Percentiles rank a stretch among this genome's conserved stretches.
These are phyloP conservation scores for Stylophora pistillata DNA, from an alignment of 64 coral and sea anemone species.

Conservation along the genomic window DNA sequence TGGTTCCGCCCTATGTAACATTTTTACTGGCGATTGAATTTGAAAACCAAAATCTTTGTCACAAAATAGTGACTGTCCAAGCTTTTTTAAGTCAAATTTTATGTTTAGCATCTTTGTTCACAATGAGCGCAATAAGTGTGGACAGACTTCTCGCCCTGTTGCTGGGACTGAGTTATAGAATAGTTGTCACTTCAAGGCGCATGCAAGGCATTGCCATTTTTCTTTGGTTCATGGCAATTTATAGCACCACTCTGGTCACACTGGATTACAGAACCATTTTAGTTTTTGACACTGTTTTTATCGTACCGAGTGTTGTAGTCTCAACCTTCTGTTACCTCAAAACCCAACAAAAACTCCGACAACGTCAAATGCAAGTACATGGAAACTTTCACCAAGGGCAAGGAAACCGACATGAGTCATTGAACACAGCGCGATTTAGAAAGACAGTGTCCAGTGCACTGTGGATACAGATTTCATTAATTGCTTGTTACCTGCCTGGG, in stretches of 20 bases:
- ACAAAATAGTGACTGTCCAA: neutral
- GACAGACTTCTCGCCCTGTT: no score
- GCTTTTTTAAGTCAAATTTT: no score
- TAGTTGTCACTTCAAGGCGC: neutral
- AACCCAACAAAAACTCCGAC: neutral
- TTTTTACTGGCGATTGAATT: no score
- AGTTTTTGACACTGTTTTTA: neutral
- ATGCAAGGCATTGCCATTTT: neutral
- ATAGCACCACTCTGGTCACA: neutral
- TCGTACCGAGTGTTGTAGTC: neutral
- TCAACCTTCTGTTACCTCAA: neutral
- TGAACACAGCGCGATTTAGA: neutral
- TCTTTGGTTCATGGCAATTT: neutral
- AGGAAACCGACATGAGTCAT: neutral
- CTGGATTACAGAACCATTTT: no score
- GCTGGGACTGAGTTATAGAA: neutral
- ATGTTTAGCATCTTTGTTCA: no score
- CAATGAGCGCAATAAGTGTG: no score
- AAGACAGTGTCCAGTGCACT: neutral
- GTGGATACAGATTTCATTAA: neutral
- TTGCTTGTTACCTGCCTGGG: neutral
- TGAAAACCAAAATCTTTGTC: no score
- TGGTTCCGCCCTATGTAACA: neutral
- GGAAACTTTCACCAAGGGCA: neutral
- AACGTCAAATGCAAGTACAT: neutral